Evolutionary conservation across 2,797 vertebrate species (phyloP).

Genomic region (Aldrovandia affinis): DNA sequence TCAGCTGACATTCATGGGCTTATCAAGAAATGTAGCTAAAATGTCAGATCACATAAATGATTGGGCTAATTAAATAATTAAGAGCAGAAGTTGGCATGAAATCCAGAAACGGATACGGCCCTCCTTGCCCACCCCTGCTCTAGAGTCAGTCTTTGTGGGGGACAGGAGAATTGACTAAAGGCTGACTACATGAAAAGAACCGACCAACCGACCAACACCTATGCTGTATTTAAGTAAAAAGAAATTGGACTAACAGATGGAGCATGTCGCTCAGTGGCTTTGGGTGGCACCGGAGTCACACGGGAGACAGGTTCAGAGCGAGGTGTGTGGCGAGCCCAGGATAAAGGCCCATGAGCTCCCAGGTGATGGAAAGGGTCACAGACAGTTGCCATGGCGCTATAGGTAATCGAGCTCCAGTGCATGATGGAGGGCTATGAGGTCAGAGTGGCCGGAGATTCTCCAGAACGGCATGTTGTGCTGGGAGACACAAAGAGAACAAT

Average conservation of each 20-base stretch:
- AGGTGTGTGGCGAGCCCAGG: slow-evolving; percentile 53
- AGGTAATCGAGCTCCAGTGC: slow-evolving; percentile 99
- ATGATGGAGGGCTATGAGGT: slow-evolving; percentile 99
- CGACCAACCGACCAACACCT: background rate
- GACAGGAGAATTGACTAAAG: slow-evolving; percentile 58
- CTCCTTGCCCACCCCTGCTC: too few species aligned
- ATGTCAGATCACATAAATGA: too few species aligned
- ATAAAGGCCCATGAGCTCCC: slow-evolving; percentile 54
- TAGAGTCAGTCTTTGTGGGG: slow-evolving; percentile 84
- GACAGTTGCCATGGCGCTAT: slow-evolving; percentile 80
- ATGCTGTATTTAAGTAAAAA: slow-evolving; percentile 67
- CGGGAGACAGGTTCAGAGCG: slow-evolving; percentile 62
- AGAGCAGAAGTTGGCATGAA: too few species aligned
- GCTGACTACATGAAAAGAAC: too few species aligned
- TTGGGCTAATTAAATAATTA: too few species aligned
- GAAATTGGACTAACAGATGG: slow-evolving; percentile 75
- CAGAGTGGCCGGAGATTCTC: slow-evolving; percentile 98
- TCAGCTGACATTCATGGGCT: too few species aligned
- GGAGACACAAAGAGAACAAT: slow-evolving; percentile 38
- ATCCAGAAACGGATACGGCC: too few species aligned
- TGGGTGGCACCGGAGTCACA: slow-evolving; percentile 65
- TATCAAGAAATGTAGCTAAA: too few species aligned
- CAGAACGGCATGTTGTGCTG: slow-evolving; percentile 99
- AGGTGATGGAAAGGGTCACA: slow-evolving; percentile 51
- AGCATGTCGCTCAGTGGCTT: too few species aligned